Percentiles rank a stretch among this genome's conserved stretches.
Conservation (phyloP, 2,113 vertebrate species). For the Reinhardtius hippoglossoides region DNA sequence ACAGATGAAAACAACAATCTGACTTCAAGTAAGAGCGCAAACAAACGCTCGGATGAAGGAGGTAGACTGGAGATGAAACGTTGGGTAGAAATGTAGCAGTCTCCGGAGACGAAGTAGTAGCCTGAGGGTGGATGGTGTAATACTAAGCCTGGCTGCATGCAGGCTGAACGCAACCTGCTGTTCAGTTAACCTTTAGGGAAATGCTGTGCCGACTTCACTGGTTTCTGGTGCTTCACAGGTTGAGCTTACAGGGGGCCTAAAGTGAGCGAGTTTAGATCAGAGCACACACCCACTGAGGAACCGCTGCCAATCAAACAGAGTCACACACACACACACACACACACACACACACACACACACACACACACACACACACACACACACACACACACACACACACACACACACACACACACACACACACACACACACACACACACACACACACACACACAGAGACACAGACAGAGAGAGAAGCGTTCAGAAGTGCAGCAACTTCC, state of each 20-base stretch:
- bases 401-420: no score
- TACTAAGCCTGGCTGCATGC: constrained; percentile 65
- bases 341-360: neutral
- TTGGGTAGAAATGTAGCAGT: constrained; percentile 43
- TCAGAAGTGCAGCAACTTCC: constrained; percentile 21
- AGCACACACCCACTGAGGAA: constrained; percentile 46
- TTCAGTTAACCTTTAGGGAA: constrained; percentile 73
- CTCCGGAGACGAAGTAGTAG: constrained; percentile 65
- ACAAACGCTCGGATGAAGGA: constrained; percentile 66
- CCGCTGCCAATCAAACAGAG: constrained; percentile 65
- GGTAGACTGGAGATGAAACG: constrained; percentile 69
- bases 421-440: constrained; percentile 13
- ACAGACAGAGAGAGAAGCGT: neutral
- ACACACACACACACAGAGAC: neutral
- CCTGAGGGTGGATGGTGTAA: constrained; percentile 76
- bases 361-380: no score
- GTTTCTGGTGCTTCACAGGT: constrained; percentile 59
- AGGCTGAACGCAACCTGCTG: constrained; percentile 71
- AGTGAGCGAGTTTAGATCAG: constrained; percentile 55
- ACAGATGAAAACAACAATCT: constrained; percentile 51
- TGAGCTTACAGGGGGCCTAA: constrained; percentile 49
- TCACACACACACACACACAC: neutral
- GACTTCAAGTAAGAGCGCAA: constrained; percentile 51
- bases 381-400: no score
- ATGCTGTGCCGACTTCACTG: constrained; percentile 62